Evolutionary conservation across 2,113 vertebrate species (phyloP).

Genomic region (Pipa parva): DNA sequence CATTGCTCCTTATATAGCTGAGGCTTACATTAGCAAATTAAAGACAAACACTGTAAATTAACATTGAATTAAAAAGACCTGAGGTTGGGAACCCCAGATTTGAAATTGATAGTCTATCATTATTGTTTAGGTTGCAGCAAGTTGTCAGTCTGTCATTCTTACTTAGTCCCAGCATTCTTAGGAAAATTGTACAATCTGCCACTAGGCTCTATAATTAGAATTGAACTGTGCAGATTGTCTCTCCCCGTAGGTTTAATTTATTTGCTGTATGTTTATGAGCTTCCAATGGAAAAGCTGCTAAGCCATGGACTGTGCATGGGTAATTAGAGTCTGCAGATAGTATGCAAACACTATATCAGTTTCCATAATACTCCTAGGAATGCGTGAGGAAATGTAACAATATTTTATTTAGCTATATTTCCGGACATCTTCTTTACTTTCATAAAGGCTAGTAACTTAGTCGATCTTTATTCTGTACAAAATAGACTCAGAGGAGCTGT

Average conservation of each 20-base stretch:
- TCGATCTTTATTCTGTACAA: neutral
- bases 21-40: too few relatives aligned
- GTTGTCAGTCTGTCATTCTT: constrained; percentile 42
- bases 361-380: neutral
- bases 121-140: constrained; percentile 5
- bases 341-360: neutral
- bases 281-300: constrained; percentile 38
- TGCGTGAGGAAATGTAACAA: neutral
- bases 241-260: constrained; percentile 33
- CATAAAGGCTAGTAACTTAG: neutral
- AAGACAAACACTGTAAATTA: neutral
- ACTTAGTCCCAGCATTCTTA: constrained; percentile 38
- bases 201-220: constrained; percentile 29
- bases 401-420: constrained; percentile 12
- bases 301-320: neutral
- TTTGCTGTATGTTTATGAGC: constrained; percentile 43
- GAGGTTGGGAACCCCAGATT: neutral
- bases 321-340: neutral
- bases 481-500: neutral
- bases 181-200: constrained; percentile 26
- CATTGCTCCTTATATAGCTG: too few relatives aligned
- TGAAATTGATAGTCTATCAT: neutral
- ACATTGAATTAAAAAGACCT: neutral
- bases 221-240: constrained; percentile 6
- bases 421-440: neutral